Base-by-base conservation (phyloP, 2,888 invertebrate genomes). In the Frankliniella fusca region DNA sequence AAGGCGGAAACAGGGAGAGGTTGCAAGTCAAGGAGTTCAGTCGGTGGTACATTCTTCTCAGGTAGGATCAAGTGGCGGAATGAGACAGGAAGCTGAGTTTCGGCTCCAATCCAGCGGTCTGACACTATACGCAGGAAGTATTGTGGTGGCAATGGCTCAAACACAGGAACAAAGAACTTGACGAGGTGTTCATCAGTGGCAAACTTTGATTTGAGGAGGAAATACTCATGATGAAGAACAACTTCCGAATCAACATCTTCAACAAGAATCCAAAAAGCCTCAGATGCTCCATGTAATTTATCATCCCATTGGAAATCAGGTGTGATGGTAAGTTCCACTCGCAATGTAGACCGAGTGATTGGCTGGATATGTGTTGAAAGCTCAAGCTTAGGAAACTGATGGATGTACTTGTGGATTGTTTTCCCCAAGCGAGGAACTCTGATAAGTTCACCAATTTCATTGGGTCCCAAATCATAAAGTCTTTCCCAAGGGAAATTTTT, bases 301-400 rank as follows among this genome's bases (percentile, higher is more conserved):
- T 98, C 98, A 86, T 99, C 99, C 99, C 99, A 99, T 86, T 98
- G 97, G 89, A 99, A 99, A 89, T 99, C 99, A 0, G 99, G 99
- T 0, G 97, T 97, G 83, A 99, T 96, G 0, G 98, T 98, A 23
- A 99, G 89, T 88, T 99, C 99, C 0, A 99, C 97, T 82, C 97
- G 91, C 28, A 99, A 89, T 0, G 98, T 99, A 1, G 95, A 94
- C 83, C 92, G 87, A 0, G 99, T 99, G 84, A 99, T 97, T 0
- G 99, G 99, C 88, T 99, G 98, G 85, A 99, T 97, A 87, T 99
- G 97, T 0, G 99, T 98, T 0, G 97, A 94, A 12, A 99, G 89
- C 87, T 99, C 98, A 83, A 99, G 88, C 88, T 98, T 98, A 0
- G 99, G 99, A 87, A 98, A 96, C 89, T 98, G 98, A 88, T 98